These are phyloP conservation scores for Drosophila tristis DNA, from an alignment of 1,140 invertebrate genomes.

Conservation along the genomic window DNA sequence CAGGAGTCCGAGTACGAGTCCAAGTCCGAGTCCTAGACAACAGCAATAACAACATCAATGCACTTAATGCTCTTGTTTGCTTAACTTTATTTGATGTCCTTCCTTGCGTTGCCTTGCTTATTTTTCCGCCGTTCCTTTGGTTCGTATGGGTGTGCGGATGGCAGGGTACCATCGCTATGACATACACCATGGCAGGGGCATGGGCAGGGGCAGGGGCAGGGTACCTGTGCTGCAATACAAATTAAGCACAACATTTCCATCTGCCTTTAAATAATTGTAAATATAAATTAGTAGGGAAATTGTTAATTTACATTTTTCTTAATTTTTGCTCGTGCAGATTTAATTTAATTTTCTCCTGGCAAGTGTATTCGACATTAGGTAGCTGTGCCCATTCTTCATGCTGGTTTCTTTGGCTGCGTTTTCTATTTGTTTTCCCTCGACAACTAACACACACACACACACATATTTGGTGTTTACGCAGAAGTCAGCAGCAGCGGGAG, in stretches of 20 bases:
- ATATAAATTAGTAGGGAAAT: no score
- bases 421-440: conserved; percentile 54
- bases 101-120: conserved; percentile 29
- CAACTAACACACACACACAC: conserved; percentile 27
- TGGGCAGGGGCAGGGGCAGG: no score
- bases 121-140: not conserved
- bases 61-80: conserved; percentile 72
- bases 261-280: no score
- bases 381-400: conserved; percentile 2
- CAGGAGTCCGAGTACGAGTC: conserved; percentile 2
- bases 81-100: conserved; percentile 68
- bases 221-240: no score
- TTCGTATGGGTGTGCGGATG: not conserved
- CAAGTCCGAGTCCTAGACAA: conserved; percentile 2
- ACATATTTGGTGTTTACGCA: conserved; percentile 24
- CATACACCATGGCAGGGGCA: not conserved
- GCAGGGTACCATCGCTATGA: not conserved
- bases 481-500: conserved; percentile 20
- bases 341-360: no score
- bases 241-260: no score
- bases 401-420: conserved; percentile 33
- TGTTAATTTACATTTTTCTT: no score
- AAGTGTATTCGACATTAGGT: not conserved
- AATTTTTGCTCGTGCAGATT: no score
- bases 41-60: conserved; percentile 53